Conservation (phyloP, 2,888 invertebrate species). For the Clanis bilineata region DNA sequence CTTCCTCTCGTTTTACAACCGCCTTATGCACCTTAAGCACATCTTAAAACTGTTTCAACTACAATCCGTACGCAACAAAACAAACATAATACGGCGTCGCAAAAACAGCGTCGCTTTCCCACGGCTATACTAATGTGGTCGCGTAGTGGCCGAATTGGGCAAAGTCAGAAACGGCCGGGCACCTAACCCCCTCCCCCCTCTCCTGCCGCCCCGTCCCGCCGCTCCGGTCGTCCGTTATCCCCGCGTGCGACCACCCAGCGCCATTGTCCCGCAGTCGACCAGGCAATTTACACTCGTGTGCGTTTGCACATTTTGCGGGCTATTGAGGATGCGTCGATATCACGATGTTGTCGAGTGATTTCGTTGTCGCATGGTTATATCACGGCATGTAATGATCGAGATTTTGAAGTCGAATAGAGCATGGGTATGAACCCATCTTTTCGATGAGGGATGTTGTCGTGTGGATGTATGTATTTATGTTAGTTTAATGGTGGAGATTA, state of each 20-base stretch:
- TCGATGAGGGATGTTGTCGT: too few species aligned
- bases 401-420: too few species aligned
- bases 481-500: too few species aligned
- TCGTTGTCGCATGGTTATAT: not conserved
- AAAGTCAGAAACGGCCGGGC: constrained; percentile 45
- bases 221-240: not conserved
- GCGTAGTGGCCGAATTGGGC: constrained; percentile 59
- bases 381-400: too few species aligned
- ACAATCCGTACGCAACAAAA: not conserved
- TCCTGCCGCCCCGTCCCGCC: not conserved
- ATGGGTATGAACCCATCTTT: too few species aligned
- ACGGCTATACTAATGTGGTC: constrained; percentile 32
- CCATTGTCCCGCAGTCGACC: constrained; percentile 56
- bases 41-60: not conserved
- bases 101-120: constrained; percentile 22
- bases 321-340: constrained; percentile 8
- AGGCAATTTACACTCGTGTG: constrained; percentile 36
- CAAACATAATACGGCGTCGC: not conserved
- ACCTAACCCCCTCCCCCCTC: constrained; percentile 16
- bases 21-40: too few species aligned
- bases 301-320: constrained; percentile 4
- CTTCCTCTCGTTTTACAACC: too few species aligned
- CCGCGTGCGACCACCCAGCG: constrained; percentile 57
- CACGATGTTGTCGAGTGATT: not conserved
- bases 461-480: too few species aligned